Evolutionary conservation across 2,797 vertebrate species (phyloP).

Genomic region (Babyrousa celebensis): DNA sequence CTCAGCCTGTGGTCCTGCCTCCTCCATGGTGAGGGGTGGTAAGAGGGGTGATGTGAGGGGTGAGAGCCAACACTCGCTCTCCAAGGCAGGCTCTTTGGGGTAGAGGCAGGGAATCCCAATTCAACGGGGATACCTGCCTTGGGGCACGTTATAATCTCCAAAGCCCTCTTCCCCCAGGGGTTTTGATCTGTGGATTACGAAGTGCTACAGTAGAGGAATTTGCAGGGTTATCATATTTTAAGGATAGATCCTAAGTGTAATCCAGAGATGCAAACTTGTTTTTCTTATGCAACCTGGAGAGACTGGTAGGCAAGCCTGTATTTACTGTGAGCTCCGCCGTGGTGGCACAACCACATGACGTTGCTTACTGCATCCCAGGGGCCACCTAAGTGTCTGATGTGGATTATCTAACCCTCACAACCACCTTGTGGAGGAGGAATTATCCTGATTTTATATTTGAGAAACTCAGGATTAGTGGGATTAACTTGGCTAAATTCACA

Average conservation of each 20-base stretch:
- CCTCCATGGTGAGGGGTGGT: not conserved
- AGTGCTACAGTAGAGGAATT: not conserved
- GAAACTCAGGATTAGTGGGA: not conserved
- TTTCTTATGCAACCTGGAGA: not conserved
- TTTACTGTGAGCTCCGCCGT: not conserved
- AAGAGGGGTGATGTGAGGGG: not conserved
- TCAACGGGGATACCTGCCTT: not conserved
- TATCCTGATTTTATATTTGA: not conserved
- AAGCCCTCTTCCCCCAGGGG: not conserved
- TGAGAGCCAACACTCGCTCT: not conserved
- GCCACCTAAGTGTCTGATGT: not conserved
- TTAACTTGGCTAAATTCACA: conserved; percentile 11
- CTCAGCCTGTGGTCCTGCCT: no score
- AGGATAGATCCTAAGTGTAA: not conserved
- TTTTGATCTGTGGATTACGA: conserved; percentile 22
- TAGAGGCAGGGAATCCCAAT: not conserved
- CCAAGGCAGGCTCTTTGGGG: not conserved
- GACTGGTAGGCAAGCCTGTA: not conserved
- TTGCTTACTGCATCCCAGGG: not conserved
- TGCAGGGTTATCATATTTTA: not conserved
- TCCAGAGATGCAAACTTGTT: not conserved
- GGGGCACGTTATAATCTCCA: not conserved
- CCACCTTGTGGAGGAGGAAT: not conserved
- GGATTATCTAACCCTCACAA: not conserved
- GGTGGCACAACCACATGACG: no score